Evolutionary conservation across 1,140 invertebrate species (phyloP).

Genomic region (Cepaea nemoralis): DNA sequence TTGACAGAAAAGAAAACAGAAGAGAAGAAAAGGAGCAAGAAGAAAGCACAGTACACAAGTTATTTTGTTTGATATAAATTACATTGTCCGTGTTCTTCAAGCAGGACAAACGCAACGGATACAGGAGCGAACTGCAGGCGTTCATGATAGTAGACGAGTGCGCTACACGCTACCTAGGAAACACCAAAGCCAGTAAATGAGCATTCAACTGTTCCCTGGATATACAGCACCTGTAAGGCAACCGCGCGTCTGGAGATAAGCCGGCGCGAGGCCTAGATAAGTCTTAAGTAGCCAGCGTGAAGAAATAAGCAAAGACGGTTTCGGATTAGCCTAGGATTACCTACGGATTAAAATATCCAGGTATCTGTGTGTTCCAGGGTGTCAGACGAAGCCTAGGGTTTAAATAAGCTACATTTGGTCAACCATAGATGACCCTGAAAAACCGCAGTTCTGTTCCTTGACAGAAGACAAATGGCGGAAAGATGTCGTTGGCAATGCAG

Average conservation of each 20-base stretch:
- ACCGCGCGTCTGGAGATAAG: background rate
- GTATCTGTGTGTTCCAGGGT: background rate
- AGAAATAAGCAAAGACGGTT: background rate
- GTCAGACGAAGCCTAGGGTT: background rate
- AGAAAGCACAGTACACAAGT: too few species aligned
- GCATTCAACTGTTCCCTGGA: slow-evolving; percentile 1
- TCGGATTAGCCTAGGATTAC: background rate
- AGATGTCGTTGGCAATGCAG: background rate
- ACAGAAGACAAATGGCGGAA: background rate
- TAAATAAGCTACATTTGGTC: background rate
- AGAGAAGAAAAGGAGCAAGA: too few species aligned
- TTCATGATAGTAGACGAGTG: too few species aligned
- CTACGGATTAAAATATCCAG: background rate
- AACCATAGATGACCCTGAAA: background rate
- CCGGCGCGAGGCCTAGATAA: background rate
- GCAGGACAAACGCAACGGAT: too few species aligned
- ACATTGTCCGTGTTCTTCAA: too few species aligned
- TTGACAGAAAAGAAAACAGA: too few species aligned
- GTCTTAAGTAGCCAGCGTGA: background rate
- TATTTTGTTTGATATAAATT: too few species aligned
- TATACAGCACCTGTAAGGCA: background rate
- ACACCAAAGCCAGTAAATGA: background rate
- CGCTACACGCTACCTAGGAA: too few species aligned
- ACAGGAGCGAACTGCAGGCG: too few species aligned
- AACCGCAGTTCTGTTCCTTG: background rate